Evolutionary conservation across 2,888 invertebrate species (phyloP).

Genomic region (Heliconius erato): DNA sequence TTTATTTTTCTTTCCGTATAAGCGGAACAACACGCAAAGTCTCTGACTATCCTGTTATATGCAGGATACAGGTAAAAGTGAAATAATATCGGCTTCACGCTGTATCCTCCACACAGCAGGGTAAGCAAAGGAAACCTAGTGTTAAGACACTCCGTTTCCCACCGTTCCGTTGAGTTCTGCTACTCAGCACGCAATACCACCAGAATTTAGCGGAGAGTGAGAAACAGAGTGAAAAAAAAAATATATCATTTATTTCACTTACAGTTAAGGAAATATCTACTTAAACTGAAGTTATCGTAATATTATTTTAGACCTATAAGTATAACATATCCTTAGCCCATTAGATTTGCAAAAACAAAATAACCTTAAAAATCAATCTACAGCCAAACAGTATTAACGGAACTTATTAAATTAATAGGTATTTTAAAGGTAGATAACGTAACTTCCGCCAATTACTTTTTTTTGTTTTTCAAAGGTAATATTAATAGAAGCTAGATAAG

Average conservation of each 20-base stretch:
- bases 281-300: background rate
- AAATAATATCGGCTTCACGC: too few species aligned
- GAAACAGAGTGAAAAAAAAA: too few species aligned
- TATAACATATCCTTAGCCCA: background rate
- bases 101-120: too few species aligned
- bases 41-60: background rate
- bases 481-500: background rate
- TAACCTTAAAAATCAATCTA: background rate
- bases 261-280: background rate
- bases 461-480: background rate
- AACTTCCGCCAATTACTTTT: background rate
- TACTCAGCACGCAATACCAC: too few species aligned
- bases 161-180: too few species aligned
- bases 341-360: background rate
- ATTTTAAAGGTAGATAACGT: conserved; percentile 12
- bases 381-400: background rate
- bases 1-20: too few species aligned
- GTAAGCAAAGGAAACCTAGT: too few species aligned
- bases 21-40: background rate
- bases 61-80: too few species aligned
- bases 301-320: too few species aligned
- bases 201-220: too few species aligned
- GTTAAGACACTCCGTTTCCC: too few species aligned
- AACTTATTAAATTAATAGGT: background rate
- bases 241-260: background rate